Evolutionary conservation across 2,113 vertebrate species (phyloP).

Genomic region (Chaetodon trifascialis): DNA sequence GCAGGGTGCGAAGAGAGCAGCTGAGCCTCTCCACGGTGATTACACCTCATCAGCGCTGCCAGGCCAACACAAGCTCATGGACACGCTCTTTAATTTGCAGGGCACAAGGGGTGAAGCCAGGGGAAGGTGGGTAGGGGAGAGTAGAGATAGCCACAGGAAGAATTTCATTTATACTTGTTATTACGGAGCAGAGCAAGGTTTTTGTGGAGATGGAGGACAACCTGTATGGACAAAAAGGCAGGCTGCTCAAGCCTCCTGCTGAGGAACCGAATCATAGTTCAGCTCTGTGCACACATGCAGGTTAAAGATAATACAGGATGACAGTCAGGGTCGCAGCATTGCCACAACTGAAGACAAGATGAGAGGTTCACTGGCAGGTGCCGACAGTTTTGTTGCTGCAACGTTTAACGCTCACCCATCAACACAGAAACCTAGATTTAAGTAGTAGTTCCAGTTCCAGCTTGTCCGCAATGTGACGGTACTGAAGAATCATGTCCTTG

Average conservation of each 20-base stretch:
- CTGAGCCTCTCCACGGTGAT: conserved; percentile 68
- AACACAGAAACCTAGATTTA: conserved; percentile 3
- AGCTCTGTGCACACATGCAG: conserved; percentile 17
- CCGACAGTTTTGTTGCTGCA: conserved; percentile 24
- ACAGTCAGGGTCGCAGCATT: conserved; percentile 24
- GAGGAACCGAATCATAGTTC: conserved; percentile 45
- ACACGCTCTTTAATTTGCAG: conserved; percentile 57
- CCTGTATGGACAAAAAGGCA: conserved; percentile 14
- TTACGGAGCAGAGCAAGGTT: conserved; percentile 22
- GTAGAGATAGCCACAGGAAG: background rate
- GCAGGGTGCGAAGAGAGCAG: conserved; percentile 50
- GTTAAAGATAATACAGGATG: conserved; percentile 45
- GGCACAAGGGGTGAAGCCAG: conserved; percentile 10
- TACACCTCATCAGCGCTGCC: conserved; percentile 56
- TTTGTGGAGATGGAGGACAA: conserved; percentile 7
- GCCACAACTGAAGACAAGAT: conserved; percentile 10
- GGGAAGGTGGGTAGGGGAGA: background rate
- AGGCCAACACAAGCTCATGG: conserved; percentile 31
- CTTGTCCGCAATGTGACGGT: background rate
- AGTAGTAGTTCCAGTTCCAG: background rate
- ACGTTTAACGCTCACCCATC: background rate
- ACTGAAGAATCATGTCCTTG: conserved; percentile 16
- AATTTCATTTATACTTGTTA: conserved; percentile 42
- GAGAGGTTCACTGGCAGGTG: conserved; percentile 22
- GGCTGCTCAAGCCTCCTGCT: conserved; percentile 23